Percentiles rank a stretch among this genome's conserved stretches.
Evolutionary conservation across 2,113 vertebrate species (phyloP).

Genomic region (Pandion haliaetus): DNA sequence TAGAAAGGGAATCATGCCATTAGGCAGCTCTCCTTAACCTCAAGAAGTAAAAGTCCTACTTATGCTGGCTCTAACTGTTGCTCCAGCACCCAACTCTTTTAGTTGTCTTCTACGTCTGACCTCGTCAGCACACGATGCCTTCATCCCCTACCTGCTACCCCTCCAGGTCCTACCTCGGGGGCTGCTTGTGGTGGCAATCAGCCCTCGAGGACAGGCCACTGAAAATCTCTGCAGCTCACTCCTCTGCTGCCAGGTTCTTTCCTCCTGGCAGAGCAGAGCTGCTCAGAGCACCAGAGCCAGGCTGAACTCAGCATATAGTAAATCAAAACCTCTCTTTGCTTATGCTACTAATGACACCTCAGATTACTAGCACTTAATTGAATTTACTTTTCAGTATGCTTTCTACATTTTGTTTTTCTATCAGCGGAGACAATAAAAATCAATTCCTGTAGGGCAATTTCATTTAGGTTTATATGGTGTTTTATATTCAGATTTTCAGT

Average conservation of each 20-base stretch:
- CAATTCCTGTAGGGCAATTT: neutral
- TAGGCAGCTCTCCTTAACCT: neutral
- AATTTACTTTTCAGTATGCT: neutral
- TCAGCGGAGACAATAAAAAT: neutral
- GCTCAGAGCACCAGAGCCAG: neutral
- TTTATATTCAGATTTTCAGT: neutral
- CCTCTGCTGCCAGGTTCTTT: neutral
- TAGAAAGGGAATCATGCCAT: neutral
- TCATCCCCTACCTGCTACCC: neutral
- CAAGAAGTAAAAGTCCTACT: neutral
- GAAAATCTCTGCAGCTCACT: neutral
- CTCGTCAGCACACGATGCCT: accelerated
- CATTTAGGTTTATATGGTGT: neutral
- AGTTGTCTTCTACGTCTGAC: neutral
- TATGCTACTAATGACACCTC: neutral
- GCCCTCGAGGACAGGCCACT: neutral
- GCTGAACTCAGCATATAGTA: neutral
- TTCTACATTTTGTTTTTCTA: neutral
- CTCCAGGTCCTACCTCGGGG: neutral
- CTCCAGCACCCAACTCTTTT: neutral
- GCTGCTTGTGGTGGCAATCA: neutral
- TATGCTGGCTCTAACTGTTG: neutral
- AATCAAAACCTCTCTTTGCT: neutral
- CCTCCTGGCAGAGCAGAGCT: neutral
- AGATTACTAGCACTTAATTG: neutral